Conservation (phyloP, 2,888 invertebrate genomes). For the Eurytoma californica region DNA sequence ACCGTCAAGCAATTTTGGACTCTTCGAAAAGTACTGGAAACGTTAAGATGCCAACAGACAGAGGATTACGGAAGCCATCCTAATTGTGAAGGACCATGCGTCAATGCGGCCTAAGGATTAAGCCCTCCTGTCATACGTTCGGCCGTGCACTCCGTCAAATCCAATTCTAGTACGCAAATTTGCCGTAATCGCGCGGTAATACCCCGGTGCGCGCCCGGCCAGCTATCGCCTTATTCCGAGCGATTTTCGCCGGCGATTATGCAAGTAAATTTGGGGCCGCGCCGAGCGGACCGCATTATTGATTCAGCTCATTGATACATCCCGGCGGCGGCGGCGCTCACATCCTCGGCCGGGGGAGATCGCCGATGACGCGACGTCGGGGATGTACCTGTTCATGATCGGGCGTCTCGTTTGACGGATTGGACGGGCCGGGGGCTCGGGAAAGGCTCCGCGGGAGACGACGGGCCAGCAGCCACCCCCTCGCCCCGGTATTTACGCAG, state of each 20-base stretch:
- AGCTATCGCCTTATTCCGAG: constrained; percentile 11
- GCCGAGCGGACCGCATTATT: constrained; percentile 8
- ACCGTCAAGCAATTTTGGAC: no score
- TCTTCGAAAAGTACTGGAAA: no score
- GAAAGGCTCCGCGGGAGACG: constrained; percentile 11
- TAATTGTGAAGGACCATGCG: no score
- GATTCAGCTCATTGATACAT: constrained; percentile 40
- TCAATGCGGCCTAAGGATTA: no score
- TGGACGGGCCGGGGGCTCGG: neutral
- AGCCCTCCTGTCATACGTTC: no score
- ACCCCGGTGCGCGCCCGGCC: neutral
- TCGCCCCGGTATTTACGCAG: constrained; percentile 65
- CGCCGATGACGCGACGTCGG: constrained; percentile 20
- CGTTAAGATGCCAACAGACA: no score
- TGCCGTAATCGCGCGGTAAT: neutral
- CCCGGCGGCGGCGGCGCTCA: neutral
- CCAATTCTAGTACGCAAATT: neutral
- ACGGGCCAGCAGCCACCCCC: constrained; percentile 38
- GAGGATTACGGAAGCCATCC: no score
- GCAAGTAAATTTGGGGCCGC: constrained; percentile 7
- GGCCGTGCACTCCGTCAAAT: no score
- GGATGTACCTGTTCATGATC: constrained; percentile 47
- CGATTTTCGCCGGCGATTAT: constrained; percentile 16
- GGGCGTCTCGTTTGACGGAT: constrained; percentile 41
- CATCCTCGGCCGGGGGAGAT: constrained; percentile 8